A percentile compares a stretch with the other conserved stretches of the same genome.
phyloP scores from a whole-genome alignment of 2,888 invertebrate genomes.

The Andricus curvator region DNA sequence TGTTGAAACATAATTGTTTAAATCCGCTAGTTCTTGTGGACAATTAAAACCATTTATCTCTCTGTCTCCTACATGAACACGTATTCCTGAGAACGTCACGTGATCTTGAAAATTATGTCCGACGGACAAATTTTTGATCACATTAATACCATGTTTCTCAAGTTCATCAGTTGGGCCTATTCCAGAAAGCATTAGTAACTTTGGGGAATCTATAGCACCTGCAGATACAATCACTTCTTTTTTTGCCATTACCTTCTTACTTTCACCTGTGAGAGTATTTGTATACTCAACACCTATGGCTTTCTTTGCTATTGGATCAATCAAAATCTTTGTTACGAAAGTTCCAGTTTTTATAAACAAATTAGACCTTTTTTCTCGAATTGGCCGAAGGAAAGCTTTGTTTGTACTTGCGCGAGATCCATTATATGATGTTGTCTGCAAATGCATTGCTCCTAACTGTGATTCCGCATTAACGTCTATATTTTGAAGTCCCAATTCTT shows the following conservation, averaged over 20 bases:
- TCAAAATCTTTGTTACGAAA: no score
- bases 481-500: constrained; percentile 81
- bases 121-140: constrained; percentile 76
- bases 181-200: constrained; percentile 80
- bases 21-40: no score
- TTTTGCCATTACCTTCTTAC: constrained; percentile 70
- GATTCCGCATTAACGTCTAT: no score
- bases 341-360: not conserved
- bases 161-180: constrained; percentile 78
- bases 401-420: constrained; percentile 83
- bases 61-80: no score
- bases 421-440: constrained; percentile 82
- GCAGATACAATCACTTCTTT: constrained; percentile 80
- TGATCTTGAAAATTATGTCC: constrained; percentile 80
- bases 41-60: no score
- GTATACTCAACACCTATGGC: constrained; percentile 75
- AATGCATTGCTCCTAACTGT: constrained; percentile 82
- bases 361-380: constrained; percentile 79
- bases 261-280: constrained; percentile 64
- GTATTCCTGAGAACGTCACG: constrained; percentile 63
- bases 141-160: constrained; percentile 70
- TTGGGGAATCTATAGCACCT: constrained; percentile 79
- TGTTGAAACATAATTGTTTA: no score
- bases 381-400: constrained; percentile 83
- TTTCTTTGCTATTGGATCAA: no score